phyloP scores from a whole-genome alignment of 2,888 invertebrate species.

The Agrotis segetum region DNA sequence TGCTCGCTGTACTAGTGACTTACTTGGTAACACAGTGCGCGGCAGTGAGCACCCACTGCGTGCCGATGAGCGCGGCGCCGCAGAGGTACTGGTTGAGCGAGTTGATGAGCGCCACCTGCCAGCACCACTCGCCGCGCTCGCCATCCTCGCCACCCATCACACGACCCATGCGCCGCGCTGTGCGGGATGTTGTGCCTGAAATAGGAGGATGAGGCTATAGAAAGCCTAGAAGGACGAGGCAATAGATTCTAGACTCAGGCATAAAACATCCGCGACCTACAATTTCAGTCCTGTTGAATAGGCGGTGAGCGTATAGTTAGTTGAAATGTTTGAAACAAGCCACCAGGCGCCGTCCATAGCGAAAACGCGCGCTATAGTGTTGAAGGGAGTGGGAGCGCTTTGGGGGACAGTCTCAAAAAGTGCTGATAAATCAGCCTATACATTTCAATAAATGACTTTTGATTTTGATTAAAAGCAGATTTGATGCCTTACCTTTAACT shows the following conservation, averaged over 20 bases:
- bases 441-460: no score
- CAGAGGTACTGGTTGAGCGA: constrained; percentile 98
- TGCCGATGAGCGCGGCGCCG: constrained; percentile 97
- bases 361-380: no score
- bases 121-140: constrained; percentile 98
- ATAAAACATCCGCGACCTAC: no score
- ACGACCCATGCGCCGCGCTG: constrained; percentile 81
- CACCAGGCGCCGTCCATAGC: no score
- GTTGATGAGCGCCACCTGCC: constrained; percentile 98
- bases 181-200: constrained; percentile 75
- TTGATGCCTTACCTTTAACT: constrained; percentile 93
- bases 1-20: constrained; percentile 83
- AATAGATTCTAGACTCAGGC: background rate
- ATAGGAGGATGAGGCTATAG: accelerated
- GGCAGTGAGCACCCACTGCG: constrained; percentile 98
- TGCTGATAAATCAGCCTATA: no score
- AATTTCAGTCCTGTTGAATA: no score
- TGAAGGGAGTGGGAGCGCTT: no score
- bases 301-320: no score
- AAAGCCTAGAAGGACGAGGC: no score
- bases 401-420: no score
- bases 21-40: constrained; percentile 98
- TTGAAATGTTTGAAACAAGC: no score
- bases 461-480: background rate
- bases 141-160: constrained; percentile 98